Percentiles rank a stretch among this genome's conserved stretches.
Evolutionary conservation across 92 coral and sea anemone genomes (phyloP).

Genomic region (Heteractis magnifica): DNA sequence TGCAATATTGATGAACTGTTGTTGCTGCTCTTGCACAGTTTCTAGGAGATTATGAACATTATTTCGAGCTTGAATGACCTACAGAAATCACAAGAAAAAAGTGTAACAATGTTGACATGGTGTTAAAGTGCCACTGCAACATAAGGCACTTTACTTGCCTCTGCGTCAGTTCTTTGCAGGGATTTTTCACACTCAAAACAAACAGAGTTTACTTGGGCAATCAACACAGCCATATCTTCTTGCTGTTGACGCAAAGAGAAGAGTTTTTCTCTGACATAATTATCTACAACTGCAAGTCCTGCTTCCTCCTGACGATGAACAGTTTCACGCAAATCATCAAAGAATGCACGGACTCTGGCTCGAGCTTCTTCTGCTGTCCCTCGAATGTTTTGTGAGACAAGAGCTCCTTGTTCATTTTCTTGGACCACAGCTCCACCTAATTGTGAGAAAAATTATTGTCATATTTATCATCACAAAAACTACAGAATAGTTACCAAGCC

Average conservation of each 20-base stretch:
- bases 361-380: constrained; percentile 95
- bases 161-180: constrained; percentile 88
- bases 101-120: not conserved
- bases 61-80: constrained; percentile 93
- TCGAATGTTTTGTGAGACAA: constrained; percentile 51
- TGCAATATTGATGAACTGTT: constrained; percentile 90
- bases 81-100: not conserved
- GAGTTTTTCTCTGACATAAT: constrained; percentile 88
- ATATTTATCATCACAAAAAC: not conserved
- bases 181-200: constrained; percentile 93
- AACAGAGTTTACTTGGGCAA: constrained; percentile 87
- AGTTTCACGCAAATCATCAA: constrained; percentile 97
- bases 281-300: constrained; percentile 94
- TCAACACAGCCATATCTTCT: constrained; percentile 97
- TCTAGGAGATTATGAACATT: constrained; percentile 87
- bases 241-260: constrained; percentile 95
- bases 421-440: constrained; percentile 72
- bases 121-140: not conserved
- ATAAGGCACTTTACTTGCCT: constrained; percentile 45
- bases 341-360: constrained; percentile 81
- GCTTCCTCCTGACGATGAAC: constrained; percentile 98
- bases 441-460: not conserved
- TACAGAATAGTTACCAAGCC: not conserved
- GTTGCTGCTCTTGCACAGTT: constrained; percentile 96
- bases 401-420: constrained; percentile 72